These are phyloP conservation scores for Ooceraea biroi DNA, from an alignment of 1,140 invertebrate genomes.

Conservation along the genomic window DNA sequence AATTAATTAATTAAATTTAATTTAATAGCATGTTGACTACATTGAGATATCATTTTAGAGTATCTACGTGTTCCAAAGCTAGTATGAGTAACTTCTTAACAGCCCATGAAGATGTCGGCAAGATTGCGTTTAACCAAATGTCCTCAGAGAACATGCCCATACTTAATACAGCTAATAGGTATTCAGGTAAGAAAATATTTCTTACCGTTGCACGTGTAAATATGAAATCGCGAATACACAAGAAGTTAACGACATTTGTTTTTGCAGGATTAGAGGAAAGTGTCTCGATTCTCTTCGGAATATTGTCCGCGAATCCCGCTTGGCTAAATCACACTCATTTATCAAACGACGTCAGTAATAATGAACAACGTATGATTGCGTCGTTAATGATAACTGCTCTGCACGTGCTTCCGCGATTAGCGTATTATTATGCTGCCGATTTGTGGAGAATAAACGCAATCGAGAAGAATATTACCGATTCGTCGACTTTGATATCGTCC, in stretches of 20 bases:
- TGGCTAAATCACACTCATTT: conserved; percentile 75
- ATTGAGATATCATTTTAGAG: conserved; percentile 71
- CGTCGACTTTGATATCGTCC: conserved; percentile 73
- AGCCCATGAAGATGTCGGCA: conserved; percentile 87
- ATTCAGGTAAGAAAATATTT: conserved; percentile 84
- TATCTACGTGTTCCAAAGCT: conserved; percentile 87
- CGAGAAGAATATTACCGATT: conserved; percentile 82
- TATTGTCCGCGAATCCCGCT: conserved; percentile 79
- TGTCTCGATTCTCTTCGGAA: conserved; percentile 79
- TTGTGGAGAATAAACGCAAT: conserved; percentile 87
- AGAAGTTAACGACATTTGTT: conserved; percentile 31
- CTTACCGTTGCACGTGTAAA: not conserved
- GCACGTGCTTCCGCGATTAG: conserved; percentile 83
- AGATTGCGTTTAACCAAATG: conserved; percentile 86
- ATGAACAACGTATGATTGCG: conserved; percentile 72
- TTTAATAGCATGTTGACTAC: not conserved
- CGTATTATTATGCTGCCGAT: conserved; percentile 88
- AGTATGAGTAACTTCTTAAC: conserved; percentile 87
- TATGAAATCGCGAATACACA: conserved; percentile 23
- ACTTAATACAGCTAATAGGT: conserved; percentile 87
- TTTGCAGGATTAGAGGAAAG: conserved; percentile 78
- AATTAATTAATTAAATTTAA: too few relatives aligned
- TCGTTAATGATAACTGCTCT: conserved; percentile 81
- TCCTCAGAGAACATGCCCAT: conserved; percentile 86
- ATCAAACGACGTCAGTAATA: conserved; percentile 68